A percentile compares a stretch with the other conserved stretches of the same genome.
Evolutionary conservation across 2,797 vertebrate species (phyloP).

Genomic region (Pempheris klunzingeri): DNA sequence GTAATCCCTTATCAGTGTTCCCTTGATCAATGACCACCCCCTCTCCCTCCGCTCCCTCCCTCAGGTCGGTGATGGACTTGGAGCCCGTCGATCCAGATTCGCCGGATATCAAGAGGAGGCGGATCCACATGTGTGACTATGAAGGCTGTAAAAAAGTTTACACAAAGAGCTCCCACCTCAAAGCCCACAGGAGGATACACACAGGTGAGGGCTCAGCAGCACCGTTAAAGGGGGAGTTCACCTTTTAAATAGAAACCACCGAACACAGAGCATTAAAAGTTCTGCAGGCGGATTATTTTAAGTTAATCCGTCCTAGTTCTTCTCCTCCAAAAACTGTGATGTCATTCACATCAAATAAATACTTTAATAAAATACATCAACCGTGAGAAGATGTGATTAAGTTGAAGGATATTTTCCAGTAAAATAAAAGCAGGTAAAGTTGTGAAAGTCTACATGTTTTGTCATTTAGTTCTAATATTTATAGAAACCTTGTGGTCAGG

Average conservation of each 20-base stretch:
- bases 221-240: background rate
- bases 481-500: too few relatives aligned
- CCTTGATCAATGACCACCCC: background rate
- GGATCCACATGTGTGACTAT: constrained; percentile 97
- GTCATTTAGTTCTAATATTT: too few relatives aligned
- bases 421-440: background rate
- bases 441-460: too few relatives aligned
- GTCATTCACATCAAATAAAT: too few relatives aligned
- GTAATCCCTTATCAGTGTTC: too few relatives aligned
- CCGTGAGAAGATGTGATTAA: background rate
- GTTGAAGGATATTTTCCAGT: background rate
- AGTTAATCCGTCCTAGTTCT: too few relatives aligned
- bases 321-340: too few relatives aligned
- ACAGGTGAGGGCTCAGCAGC: constrained; percentile 84
- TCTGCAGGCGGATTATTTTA: too few relatives aligned
- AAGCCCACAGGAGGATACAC: constrained; percentile 96
- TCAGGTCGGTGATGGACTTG: constrained; percentile 79
- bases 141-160: constrained; percentile 98
- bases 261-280: too few relatives aligned
- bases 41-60: background rate
- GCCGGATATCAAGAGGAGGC: constrained; percentile 92
- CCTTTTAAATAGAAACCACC: too few relatives aligned
- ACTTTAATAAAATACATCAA: too few relatives aligned
- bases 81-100: constrained; percentile 85
- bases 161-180: constrained; percentile 98